Evolutionary conservation across 2,113 vertebrate species (phyloP).

Genomic region (Falcunculus frontatus): DNA sequence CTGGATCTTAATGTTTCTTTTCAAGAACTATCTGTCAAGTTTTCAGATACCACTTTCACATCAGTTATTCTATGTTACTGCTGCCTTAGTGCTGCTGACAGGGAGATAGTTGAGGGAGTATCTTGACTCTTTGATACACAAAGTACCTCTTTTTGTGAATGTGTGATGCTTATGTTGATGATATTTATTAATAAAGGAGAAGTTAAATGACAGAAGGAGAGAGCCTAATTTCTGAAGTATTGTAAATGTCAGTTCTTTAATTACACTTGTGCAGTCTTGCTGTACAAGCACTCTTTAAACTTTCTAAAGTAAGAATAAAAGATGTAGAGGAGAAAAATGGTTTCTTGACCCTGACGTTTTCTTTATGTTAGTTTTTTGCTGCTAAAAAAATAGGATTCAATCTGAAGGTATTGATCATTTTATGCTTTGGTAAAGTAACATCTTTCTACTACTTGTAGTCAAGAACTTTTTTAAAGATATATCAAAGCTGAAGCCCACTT

Average conservation of each 20-base stretch:
- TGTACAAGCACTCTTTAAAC: background rate
- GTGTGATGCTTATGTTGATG: background rate
- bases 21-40: background rate
- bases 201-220: background rate
- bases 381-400: background rate
- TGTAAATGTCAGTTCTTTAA: background rate
- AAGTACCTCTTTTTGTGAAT: background rate
- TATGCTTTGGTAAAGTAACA: background rate
- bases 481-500: background rate
- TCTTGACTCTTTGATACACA: background rate
- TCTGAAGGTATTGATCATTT: background rate
- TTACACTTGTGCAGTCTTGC: background rate
- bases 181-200: background rate
- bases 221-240: background rate
- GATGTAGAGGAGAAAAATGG: background rate
- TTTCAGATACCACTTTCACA: background rate
- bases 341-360: background rate
- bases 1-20: background rate
- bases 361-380: background rate
- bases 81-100: background rate
- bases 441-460: background rate
- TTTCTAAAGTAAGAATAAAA: background rate
- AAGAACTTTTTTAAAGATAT: background rate
- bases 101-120: accelerated
- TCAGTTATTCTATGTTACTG: background rate